Conservation (phyloP, 2,888 invertebrate genomes). For the Tridacna crocea region DNA sequence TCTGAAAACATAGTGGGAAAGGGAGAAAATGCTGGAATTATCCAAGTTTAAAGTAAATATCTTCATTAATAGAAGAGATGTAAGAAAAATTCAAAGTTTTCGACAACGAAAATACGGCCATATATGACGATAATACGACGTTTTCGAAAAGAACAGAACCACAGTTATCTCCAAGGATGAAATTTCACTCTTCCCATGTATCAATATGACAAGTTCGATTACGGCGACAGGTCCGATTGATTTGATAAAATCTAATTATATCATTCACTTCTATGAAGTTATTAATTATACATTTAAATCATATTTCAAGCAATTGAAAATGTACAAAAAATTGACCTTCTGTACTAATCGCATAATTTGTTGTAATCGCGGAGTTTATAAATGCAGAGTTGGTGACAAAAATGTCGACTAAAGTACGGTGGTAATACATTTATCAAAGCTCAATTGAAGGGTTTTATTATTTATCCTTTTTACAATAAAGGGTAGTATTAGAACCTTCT, state of each 20-base stretch:
- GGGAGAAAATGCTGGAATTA: no score
- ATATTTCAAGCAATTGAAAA: constrained; percentile 21
- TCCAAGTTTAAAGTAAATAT: no score
- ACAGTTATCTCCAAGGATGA: no score
- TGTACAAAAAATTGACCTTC: constrained; percentile 17
- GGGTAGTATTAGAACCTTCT: background rate
- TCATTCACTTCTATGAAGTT: constrained; percentile 6
- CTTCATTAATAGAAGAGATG: no score
- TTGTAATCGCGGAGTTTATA: background rate
- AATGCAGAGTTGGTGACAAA: background rate
- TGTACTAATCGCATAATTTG: constrained; percentile 19
- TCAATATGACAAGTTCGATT: no score
- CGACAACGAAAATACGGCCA: no score
- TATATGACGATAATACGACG: no score
- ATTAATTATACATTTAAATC: constrained; percentile 22
- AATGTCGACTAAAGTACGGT: constrained; percentile 16
- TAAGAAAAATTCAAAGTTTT: no score
- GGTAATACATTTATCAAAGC: constrained; percentile 17
- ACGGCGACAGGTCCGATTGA: background rate
- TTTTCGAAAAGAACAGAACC: no score
- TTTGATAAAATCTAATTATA: constrained; percentile 17
- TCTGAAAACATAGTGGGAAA: no score
- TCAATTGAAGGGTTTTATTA: constrained; percentile 3
- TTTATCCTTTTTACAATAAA: background rate
- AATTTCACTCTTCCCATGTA: no score